phyloP scores from a whole-genome alignment of 1,140 invertebrate species.

The Aphaenogaster rudis region DNA sequence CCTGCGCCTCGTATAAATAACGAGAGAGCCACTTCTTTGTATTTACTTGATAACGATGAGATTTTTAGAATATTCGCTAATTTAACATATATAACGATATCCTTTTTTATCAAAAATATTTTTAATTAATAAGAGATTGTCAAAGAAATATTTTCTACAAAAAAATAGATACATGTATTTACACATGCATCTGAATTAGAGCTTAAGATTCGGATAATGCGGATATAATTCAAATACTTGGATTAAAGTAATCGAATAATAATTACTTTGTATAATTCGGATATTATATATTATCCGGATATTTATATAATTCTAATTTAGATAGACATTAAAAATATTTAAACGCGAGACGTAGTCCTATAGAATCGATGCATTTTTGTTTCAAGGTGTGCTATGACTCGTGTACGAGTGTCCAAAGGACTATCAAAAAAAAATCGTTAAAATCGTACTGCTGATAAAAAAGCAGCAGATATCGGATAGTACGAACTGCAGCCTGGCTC shows the following conservation, averaged over 20 bases:
- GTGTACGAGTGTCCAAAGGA: background rate
- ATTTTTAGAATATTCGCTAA: background rate
- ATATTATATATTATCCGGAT: background rate
- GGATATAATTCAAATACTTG: background rate
- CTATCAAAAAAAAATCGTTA: background rate
- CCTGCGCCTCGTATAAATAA: background rate
- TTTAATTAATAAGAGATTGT: background rate
- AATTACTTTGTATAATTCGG: background rate
- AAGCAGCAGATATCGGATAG: slow-evolving; percentile 8
- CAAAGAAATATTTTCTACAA: background rate
- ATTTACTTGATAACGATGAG: background rate
- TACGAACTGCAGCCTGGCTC: slow-evolving; percentile 25
- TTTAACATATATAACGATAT: background rate
- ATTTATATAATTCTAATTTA: background rate
- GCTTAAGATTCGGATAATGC: background rate
- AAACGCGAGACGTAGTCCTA: background rate
- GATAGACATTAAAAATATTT: background rate
- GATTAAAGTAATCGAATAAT: background rate
- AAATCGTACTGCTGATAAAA: slow-evolving; percentile 37
- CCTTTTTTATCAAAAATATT: background rate
- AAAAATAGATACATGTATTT: background rate
- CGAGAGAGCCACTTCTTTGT: background rate
- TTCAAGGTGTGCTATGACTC: background rate
- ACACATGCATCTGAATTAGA: background rate
- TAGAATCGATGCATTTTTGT: background rate